Base-by-base conservation (phyloP, 2,113 vertebrate species). In the Chiloscyllium plagiosum region DNA sequence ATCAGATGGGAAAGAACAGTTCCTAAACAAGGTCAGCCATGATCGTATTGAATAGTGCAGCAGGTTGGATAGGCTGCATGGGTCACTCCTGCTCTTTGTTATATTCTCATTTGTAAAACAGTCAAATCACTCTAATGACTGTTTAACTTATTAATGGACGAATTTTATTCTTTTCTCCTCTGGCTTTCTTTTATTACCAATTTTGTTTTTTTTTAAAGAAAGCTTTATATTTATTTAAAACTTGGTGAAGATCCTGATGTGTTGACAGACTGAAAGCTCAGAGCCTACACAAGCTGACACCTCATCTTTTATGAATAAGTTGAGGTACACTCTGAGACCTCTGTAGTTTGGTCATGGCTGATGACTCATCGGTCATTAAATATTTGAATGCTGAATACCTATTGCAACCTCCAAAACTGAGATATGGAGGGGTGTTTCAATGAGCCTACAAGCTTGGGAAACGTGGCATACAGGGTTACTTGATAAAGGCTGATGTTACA, bases 181-280 rank as follows among this genome's bases (percentile, higher is more conserved):
- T 66, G 89, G 89, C 66, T 92, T 92, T 93, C 37, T 93, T 61
- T 93, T 93, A 93, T 68, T 93, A n/a, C 61, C 89, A 66, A 17
- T 61, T 61, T 12, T 61, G 56, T 61, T 61, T 47, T 10, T 61
- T 61, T 10, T 61, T 61, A 12, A 61, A 61, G 56, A 61, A 61
- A 61, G 56, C 1, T 7, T 61, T 56, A 56, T 56, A 12, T 61
- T 61, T 61, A 7, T 93, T 90, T 90, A 90, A 90, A 90, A 90
- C 52, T 61, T 4, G 13, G 52, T 68, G 89, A 93, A 66, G 56
- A 93, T 93, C 37, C 33, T 20, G 66, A 19, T 61, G 37, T 37
- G n/a, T 61, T 93, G 89, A 66, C 89, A 93, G 56, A 66, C 17
- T 66, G 89, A 66, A 47, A 66, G 5, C 61, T 66, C 61, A 66